A percentile compares a stretch with the other conserved stretches of the same genome.
phyloP scores from a whole-genome alignment of 2,888 invertebrate genomes.

The Drosophila kokeensis region DNA sequence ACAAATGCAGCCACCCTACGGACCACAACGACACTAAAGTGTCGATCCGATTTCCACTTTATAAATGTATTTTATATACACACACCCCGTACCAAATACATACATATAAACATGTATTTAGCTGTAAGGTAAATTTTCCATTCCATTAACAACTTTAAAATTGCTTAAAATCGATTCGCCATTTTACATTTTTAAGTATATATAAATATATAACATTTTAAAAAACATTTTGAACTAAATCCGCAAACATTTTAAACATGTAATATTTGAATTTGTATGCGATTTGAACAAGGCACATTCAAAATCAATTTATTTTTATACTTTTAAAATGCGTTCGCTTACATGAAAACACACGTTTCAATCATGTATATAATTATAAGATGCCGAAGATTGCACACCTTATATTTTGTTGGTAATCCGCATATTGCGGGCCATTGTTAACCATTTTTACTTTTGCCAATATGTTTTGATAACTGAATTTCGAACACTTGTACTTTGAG shows the following conservation, averaged over 20 bases:
- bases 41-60: not conserved
- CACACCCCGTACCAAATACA: too few relatives aligned
- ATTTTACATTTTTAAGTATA: too few relatives aligned
- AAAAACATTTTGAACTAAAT: not conserved
- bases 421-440: too few relatives aligned
- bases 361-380: too few relatives aligned
- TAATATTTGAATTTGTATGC: constrained; percentile 41
- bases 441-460: not conserved
- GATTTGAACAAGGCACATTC: constrained; percentile 31
- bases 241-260: constrained; percentile 43
- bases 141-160: too few relatives aligned
- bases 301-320: constrained; percentile 30
- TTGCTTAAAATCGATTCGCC: too few relatives aligned
- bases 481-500: not conserved
- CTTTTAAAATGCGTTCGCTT: constrained; percentile 27
- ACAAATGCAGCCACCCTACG: constrained; percentile 14
- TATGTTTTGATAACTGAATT: too few relatives aligned
- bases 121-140: too few relatives aligned
- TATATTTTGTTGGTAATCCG: too few relatives aligned
- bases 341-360: not conserved
- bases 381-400: too few relatives aligned
- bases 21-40: constrained; percentile 41
- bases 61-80: not conserved
- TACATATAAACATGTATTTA: too few relatives aligned
- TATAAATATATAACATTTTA: too few relatives aligned